phyloP scores from a whole-genome alignment of 2,888 invertebrate species.

The Hyppa rectilinea region DNA sequence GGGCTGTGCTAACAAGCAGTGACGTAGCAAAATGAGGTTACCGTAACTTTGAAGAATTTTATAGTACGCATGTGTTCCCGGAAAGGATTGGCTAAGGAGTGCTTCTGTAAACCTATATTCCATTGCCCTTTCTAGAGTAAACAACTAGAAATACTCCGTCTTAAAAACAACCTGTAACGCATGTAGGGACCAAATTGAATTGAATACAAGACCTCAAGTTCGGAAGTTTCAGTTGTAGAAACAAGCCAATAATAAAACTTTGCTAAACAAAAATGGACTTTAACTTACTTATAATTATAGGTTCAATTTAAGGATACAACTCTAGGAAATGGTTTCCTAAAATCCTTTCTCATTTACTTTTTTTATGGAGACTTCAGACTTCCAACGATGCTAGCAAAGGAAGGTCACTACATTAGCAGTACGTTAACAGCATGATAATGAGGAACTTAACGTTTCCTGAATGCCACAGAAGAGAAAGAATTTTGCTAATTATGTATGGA shows the following conservation, averaged over 20 bases:
- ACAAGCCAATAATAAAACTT: too few species aligned
- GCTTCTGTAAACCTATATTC: background rate
- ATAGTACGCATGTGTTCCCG: background rate
- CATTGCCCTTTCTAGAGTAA: background rate
- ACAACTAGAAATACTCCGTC: background rate
- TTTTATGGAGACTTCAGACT: background rate
- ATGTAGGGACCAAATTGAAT: background rate
- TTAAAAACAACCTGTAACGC: background rate
- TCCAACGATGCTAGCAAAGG: background rate
- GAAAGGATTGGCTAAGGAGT: slow-evolving; percentile 15
- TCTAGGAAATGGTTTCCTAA: background rate
- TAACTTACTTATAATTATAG: too few species aligned
- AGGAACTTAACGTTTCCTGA: background rate
- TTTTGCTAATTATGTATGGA: background rate
- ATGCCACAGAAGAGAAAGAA: background rate
- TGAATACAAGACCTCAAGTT: background rate
- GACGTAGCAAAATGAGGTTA: slow-evolving; percentile 38
- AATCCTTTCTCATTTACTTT: background rate
- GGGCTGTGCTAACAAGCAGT: slow-evolving; percentile 37
- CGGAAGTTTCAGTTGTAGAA: background rate
- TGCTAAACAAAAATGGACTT: background rate
- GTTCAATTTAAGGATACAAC: background rate
- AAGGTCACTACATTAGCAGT: background rate
- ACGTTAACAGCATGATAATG: too few species aligned
- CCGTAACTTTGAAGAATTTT: slow-evolving; percentile 20